These are phyloP conservation scores for Gymnopithys bicolor DNA, from an alignment of 2,797 vertebrate genomes.

Conservation along the genomic window DNA sequence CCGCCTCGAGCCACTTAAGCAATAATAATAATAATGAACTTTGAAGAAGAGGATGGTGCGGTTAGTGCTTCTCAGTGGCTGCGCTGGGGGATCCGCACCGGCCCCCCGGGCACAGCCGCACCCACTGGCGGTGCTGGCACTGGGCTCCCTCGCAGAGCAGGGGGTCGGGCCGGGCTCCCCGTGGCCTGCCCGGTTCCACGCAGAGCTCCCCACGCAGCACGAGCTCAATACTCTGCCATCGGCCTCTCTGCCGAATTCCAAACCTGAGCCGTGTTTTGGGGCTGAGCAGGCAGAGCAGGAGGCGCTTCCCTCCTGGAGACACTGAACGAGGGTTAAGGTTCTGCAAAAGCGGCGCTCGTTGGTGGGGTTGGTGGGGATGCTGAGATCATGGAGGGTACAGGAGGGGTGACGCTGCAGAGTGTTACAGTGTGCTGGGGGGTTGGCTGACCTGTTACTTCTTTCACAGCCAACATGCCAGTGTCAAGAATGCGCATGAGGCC, in stretches of 20 bases:
- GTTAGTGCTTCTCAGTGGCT: background rate
- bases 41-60: background rate
- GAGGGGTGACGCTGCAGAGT: background rate
- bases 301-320: background rate
- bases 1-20: background rate
- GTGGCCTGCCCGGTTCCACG: rapidly evolving
- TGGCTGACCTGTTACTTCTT: constrained; percentile 4
- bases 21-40: background rate
- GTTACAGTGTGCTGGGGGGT: rapidly evolving
- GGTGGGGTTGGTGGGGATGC: rapidly evolving
- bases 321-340: rapidly evolving
- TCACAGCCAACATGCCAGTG: constrained; percentile 77
- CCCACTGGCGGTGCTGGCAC: background rate
- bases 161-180: background rate
- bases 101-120: background rate
- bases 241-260: background rate
- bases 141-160: background rate
- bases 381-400: background rate
- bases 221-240: background rate
- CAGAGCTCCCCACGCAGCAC: background rate
- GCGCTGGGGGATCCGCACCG: background rate
- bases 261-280: background rate
- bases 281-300: background rate
- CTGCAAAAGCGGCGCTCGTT: background rate
- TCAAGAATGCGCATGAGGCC: constrained; percentile 84